phyloP scores from a whole-genome alignment of 2,113 vertebrate genomes.

The Microtus ochrogaster region DNA sequence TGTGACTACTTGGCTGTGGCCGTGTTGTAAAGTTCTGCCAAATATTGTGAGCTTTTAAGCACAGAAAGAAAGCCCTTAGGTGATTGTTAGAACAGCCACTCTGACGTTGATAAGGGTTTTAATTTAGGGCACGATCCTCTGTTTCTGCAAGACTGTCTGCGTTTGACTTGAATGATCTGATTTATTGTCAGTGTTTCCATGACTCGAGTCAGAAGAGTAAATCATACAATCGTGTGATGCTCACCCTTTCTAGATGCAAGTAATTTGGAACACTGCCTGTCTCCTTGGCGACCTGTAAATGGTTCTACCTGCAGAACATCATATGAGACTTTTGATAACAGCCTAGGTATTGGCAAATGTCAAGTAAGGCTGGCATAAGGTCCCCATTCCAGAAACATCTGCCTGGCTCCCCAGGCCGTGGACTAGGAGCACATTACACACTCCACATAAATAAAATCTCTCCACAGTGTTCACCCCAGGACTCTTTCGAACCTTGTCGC shows the following conservation, averaged over 20 bases:
- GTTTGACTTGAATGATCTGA: conserved; percentile 42
- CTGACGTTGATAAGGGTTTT: neutral
- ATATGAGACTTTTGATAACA: neutral
- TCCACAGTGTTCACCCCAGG: neutral
- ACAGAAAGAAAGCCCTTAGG: neutral
- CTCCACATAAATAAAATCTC: neutral
- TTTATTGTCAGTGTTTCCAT: conserved; percentile 65
- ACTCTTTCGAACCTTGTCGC: neutral
- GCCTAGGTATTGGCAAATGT: neutral
- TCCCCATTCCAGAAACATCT: neutral
- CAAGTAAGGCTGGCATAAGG: neutral
- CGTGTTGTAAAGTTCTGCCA: neutral
- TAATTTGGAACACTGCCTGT: conserved; percentile 24
- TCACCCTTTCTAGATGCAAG: conserved; percentile 34
- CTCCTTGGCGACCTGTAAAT: conserved; percentile 19
- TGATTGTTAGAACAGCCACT: neutral
- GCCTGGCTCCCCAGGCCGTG: neutral
- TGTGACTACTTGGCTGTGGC: neutral
- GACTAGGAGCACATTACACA: neutral
- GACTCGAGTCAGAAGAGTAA: conserved; percentile 54
- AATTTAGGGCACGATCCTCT: neutral
- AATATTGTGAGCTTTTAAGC: neutral
- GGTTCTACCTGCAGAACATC: neutral
- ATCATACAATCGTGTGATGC: neutral
- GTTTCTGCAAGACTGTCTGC: neutral